A percentile compares a stretch with the other conserved stretches of the same genome.
phyloP scores from a whole-genome alignment of 2,113 vertebrate genomes.

The Brienomyrus longianalis region DNA sequence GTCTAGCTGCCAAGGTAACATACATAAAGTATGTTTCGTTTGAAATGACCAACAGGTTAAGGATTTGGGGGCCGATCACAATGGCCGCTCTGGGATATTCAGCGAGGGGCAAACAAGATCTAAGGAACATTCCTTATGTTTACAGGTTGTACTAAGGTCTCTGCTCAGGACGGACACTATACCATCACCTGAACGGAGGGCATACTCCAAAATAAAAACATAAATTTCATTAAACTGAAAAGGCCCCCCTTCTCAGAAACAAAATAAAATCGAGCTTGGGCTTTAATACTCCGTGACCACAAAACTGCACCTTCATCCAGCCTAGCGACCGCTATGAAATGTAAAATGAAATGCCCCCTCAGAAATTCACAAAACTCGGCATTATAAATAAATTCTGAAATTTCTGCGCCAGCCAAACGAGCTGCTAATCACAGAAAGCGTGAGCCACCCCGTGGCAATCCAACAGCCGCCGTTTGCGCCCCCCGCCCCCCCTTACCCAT shows the following conservation, averaged over 20 bases:
- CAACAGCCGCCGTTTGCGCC: background rate
- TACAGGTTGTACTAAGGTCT: background rate
- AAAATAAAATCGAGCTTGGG: background rate
- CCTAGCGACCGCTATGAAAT: background rate
- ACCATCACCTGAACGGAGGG: background rate
- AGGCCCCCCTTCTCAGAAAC: background rate
- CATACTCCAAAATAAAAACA: background rate
- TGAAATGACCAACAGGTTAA: background rate
- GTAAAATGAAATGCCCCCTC: constrained; percentile 12
- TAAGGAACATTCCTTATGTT: background rate
- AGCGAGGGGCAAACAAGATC: background rate
- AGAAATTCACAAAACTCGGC: constrained; percentile 23
- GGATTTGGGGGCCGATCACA: background rate
- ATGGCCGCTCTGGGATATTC: background rate
- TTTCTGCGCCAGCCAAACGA: background rate
- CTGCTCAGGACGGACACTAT: background rate
- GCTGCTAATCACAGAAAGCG: constrained; percentile 5
- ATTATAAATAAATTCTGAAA: background rate
- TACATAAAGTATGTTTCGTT: background rate
- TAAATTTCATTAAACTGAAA: background rate
- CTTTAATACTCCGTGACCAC: background rate
- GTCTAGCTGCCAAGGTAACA: background rate
- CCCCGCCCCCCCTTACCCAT: background rate
- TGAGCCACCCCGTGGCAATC: background rate
- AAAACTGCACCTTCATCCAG: background rate